Base-by-base conservation (phyloP, 2,113 vertebrate species). In the Dicentrarchus labrax region DNA sequence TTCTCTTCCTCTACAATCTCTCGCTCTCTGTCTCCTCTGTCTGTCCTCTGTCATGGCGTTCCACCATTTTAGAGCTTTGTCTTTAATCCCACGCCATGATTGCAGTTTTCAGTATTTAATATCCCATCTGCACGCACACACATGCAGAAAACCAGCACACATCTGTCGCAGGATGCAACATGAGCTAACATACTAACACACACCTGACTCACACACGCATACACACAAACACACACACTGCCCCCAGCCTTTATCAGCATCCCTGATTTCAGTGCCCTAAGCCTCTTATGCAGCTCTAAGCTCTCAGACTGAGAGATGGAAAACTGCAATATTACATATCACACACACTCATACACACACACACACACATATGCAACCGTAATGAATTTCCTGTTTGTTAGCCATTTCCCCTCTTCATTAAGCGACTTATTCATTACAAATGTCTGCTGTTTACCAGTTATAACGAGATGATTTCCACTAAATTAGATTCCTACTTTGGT, bases 231-330 rank as follows among this genome's bases (percentile, higher is more conserved):
- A 60, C 57, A 45, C 60, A 59, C 54, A 8, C 68, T 50, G 74
- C 79, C 50, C 70, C 62, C 78, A 70, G 56, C 76, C 86, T 91
- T 91, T 89, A 94, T 92, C 92, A 79, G 93, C 93, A 90, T 93
- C 74, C 84, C 92, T 90, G 92, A 93, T 93, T 95, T 84, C 92
- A 80, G 85, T 53, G 24, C 87, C 71, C 56, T 95, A 95, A 96
- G 94, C 95, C 87, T 93, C 94, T 96, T 96, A 95, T 10, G 69
- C 62, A 53, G 77, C 79, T 85, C 78, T 92, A 94, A 96, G 94
- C 94, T 93, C 91, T 94, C 83, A 51, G 88, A 88, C 77, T 76
- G 79, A 88, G 85, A 89, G 88, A 95, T 93, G 86, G 92, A 92
- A 94, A 93, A 88, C 86, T 80, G 71, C 76, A 86, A 84, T 88